phyloP scores from a whole-genome alignment of 2,797 vertebrate genomes.

The Malacoraja senta region DNA sequence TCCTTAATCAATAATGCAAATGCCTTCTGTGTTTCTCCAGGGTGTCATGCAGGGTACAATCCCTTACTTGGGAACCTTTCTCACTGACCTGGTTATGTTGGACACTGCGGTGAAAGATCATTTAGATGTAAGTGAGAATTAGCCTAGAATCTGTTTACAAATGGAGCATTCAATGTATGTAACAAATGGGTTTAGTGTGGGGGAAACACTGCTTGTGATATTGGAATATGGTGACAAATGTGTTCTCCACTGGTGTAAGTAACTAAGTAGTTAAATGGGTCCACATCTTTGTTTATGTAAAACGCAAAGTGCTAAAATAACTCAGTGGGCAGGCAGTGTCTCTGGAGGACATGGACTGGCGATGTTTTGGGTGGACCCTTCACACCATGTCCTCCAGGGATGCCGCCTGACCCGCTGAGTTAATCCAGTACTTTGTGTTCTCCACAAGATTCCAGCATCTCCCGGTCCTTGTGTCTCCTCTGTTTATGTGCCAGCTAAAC shows the following conservation, averaged over 20 bases:
- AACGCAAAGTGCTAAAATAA: no score
- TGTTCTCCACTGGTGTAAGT: background rate
- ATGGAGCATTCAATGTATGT: background rate
- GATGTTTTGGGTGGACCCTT: no score
- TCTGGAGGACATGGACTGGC: no score
- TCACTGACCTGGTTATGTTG: constrained; percentile 94
- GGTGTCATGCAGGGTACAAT: constrained; percentile 93
- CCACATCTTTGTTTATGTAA: background rate
- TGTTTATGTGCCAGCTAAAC: background rate
- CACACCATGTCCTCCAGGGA: no score
- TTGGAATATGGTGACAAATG: background rate
- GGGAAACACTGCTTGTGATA: background rate
- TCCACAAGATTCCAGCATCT: no score
- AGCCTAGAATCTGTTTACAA: background rate
- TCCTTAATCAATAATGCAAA: no score
- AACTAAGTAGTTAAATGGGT: background rate
- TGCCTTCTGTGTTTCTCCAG: constrained; percentile 50
- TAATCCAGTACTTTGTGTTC: no score
- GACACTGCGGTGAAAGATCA: constrained; percentile 96
- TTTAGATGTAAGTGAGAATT: constrained; percentile 68
- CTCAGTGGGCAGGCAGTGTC: no score
- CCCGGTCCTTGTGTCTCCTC: no score
- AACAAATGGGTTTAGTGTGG: background rate
- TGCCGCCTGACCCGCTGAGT: no score
- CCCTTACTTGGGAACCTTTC: constrained; percentile 88